Evolutionary conservation across 1,140 invertebrate genomes (phyloP), one percentile per base, ranked within the genome.

Genomic region (Heliconius eleuchia): DNA sequence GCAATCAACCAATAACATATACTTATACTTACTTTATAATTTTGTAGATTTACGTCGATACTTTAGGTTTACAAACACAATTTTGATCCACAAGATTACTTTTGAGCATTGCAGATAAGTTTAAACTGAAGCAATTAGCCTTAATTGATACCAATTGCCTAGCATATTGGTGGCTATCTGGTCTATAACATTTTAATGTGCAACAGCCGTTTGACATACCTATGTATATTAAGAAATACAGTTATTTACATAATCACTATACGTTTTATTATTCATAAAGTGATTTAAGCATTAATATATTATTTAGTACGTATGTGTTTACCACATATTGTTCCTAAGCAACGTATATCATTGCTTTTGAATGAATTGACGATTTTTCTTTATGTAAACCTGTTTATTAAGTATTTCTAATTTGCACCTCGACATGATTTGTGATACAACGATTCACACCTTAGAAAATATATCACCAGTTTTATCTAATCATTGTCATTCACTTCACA

Each of bases 381-480:
- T 57, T 19, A 57, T 7, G n/a, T n/a, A 57, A 9, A 11, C 2
- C 0, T 57, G 2, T 57, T 57, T n/a, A 23, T 57, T n/a, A 23
- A 0, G 1, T 66, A 66, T 6, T 66, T 66, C 9, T 42, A 55
- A 19, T 73, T 57, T 39, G 46, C 71, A 60, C 30, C 37, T 77
- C 18, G 13, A 27, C 23, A 73, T 34, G 39, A 74, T 79, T 74
- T 74, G 66, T 72, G 50, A 66, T 7, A 39, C 18, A 79, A 74
- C 77, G 42, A 70, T 50, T 78, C 77, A 76, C 78, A 79, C 78
- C 77, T 79, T 55, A 60, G 27, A 73, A 34, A 82, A 30, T 74
- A 55, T 82, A 83, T 81, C 82, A 70, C 74, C 60, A 57, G 77
- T 81, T 81, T 81, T 83, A 83, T 83, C 82, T 83, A 76, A 83